Conservation (phyloP, 2,888 invertebrate species). For the Alentia gelatinosa region DNA sequence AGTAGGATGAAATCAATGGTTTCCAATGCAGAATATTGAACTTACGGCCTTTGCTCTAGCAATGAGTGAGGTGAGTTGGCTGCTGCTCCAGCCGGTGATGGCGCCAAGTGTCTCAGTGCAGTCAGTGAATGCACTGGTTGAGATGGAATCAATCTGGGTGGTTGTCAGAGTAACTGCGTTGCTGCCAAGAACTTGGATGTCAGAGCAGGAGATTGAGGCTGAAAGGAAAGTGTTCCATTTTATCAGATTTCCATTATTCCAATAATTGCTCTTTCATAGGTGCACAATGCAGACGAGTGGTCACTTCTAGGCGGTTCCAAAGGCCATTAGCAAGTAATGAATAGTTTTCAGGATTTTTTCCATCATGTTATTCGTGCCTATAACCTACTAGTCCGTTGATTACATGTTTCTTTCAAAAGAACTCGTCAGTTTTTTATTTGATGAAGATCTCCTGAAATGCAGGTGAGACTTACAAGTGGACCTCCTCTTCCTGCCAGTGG, state of each 20-base stretch:
- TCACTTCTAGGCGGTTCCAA: too few relatives aligned
- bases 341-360: too few relatives aligned
- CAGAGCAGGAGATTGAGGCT: slow-evolving; percentile 66
- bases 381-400: neutral
- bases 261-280: too few relatives aligned
- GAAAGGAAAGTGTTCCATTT: too few relatives aligned
- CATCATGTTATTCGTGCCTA: too few relatives aligned
- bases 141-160: slow-evolving; percentile 63
- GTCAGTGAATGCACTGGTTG: slow-evolving; percentile 66
- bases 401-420: neutral
- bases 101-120: slow-evolving; percentile 66
- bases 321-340: too few relatives aligned
- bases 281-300: too few relatives aligned
- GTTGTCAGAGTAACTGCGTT: slow-evolving; percentile 65
- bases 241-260: too few relatives aligned
- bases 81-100: slow-evolving; percentile 63
- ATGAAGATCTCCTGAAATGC: too few relatives aligned
- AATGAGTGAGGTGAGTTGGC: slow-evolving; percentile 64
- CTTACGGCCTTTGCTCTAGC: slow-evolving; percentile 64
- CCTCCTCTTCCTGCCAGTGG: slow-evolving; percentile 56
- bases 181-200: slow-evolving; percentile 66
- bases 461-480: slow-evolving; percentile 61
- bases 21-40: too few relatives aligned
- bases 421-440: neutral
- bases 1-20: too few relatives aligned